phyloP scores from a whole-genome alignment of 2,888 invertebrate species.

The Anthophora plumipes region DNA sequence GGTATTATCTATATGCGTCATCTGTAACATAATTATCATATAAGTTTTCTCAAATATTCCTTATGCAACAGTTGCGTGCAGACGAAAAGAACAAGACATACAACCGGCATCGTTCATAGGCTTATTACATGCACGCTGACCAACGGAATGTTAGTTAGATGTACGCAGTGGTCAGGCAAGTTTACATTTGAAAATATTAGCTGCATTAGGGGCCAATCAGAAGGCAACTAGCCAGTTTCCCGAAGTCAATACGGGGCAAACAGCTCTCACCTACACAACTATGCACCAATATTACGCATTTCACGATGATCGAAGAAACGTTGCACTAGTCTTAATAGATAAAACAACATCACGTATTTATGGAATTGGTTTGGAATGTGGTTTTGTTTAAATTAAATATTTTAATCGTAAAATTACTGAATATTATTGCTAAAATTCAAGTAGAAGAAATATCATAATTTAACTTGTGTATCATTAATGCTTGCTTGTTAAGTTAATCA shows the following conservation, averaged over 20 bases:
- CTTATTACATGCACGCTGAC: neutral
- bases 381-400: no score
- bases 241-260: constrained; percentile 26
- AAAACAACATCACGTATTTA: no score
- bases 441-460: no score
- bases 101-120: neutral
- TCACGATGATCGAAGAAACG: constrained; percentile 23
- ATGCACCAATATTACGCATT: constrained; percentile 35
- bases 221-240: constrained; percentile 21
- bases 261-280: constrained; percentile 19
- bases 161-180: constrained; percentile 1
- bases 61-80: neutral
- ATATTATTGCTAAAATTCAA: neutral
- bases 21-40: neutral
- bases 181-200: constrained; percentile 16
- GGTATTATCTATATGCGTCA: neutral
- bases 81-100: neutral
- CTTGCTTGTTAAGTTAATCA: no score
- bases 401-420: no score
- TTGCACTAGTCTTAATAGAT: constrained; percentile 26
- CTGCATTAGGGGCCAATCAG: constrained; percentile 15
- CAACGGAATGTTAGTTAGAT: neutral
- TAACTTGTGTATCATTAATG: no score
- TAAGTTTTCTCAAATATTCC: constrained; percentile 7
- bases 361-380: no score